Percentiles rank a stretch among this genome's conserved stretches.
Conservation (phyloP, 2,888 invertebrate species). For the Phengaris arion region DNA sequence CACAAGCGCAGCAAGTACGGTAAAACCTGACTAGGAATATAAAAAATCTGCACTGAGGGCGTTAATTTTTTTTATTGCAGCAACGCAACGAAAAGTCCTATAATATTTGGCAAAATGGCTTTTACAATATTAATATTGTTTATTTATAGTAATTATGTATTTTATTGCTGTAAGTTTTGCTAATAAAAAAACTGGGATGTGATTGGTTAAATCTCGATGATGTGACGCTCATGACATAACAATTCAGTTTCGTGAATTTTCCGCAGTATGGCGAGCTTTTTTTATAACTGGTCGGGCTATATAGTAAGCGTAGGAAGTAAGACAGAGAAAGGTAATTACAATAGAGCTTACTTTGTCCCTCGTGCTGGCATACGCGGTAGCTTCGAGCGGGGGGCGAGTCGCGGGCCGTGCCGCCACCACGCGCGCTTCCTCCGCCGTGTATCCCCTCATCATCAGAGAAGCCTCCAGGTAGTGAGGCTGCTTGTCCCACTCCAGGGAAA, state of each 20-base stretch:
- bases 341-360: slow-evolving; percentile 63
- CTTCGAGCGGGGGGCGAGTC: slow-evolving; percentile 71
- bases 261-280: no score
- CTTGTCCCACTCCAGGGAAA: slow-evolving; percentile 80
- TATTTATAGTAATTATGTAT: no score
- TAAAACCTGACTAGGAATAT: not conserved
- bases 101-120: no score
- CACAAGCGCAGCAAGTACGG: not conserved
- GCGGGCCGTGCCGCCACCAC: slow-evolving; percentile 60
- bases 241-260: no score
- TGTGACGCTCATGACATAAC: no score
- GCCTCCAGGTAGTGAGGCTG: slow-evolving; percentile 84
- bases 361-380: slow-evolving; percentile 76
- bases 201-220: no score
- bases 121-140: no score
- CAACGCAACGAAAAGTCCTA: not conserved
- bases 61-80: not conserved
- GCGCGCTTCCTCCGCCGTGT: slow-evolving; percentile 76
- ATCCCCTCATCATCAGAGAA: slow-evolving; percentile 93
- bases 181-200: no score
- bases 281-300: no score
- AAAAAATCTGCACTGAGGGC: not conserved
- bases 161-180: no score
- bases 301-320: no score
- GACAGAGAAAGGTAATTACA: not conserved